These are phyloP conservation scores for Trididemnum clinides DNA, from an alignment of 23 tunicate species.

Conservation along the genomic window DNA sequence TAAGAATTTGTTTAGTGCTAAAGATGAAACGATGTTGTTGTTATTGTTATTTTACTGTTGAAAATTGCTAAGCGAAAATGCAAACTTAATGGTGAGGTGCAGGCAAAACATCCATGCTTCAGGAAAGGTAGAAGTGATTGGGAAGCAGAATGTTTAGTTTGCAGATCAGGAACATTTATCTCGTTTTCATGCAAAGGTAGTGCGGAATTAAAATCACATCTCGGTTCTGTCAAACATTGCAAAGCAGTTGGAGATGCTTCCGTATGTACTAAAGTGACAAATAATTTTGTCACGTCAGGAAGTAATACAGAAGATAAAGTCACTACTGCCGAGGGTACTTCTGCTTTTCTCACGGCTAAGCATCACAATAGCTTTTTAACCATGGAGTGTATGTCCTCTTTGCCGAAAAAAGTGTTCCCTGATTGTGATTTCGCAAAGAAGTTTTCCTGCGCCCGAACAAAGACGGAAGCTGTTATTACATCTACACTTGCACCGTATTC, in stretches of 20 bases:
- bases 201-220: no score
- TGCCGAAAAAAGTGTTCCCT: neutral
- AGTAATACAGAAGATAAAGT: slow-evolving; percentile 19
- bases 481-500: slow-evolving; percentile 27
- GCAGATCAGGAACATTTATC: slow-evolving; percentile 3
- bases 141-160: neutral
- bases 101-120: neutral
- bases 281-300: slow-evolving; percentile 27
- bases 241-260: slow-evolving; percentile 27
- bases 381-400: neutral
- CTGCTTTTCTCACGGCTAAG: no score
- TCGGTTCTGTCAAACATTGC: slow-evolving; percentile 38
- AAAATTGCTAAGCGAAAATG: slow-evolving; percentile 7
- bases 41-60: neutral
- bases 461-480: neutral
- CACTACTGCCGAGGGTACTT: slow-evolving; percentile 29
- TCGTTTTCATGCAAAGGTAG: neutral
- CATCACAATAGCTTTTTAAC: slow-evolving; percentile 16
- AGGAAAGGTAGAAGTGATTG: neutral
- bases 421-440: neutral
- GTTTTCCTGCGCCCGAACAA: neutral
- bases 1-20: neutral
- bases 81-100: neutral
- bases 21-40: neutral
- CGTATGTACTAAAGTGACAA: slow-evolving; percentile 9